Percentiles rank a stretch among this genome's conserved stretches.
phyloP scores from a whole-genome alignment of 2,888 invertebrate genomes.

The Cosmorhoe ocellata region DNA sequence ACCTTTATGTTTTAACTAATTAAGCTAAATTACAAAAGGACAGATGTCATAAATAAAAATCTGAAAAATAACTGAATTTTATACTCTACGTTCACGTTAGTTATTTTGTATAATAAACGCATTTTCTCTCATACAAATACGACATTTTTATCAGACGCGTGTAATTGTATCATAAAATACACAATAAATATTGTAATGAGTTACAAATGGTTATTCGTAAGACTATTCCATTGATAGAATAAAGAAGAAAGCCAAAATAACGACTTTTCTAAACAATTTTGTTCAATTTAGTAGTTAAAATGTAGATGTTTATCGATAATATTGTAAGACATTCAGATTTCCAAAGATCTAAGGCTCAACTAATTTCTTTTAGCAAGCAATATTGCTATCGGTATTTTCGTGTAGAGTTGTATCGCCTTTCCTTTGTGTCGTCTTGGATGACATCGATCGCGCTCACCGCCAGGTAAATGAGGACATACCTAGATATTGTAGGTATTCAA shows the following conservation, averaged over 20 bases:
- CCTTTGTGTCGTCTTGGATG: background rate
- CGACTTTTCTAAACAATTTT: constrained; percentile 80
- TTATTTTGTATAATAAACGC: too few species aligned
- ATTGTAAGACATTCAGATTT: constrained; percentile 73
- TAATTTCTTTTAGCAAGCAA: constrained; percentile 66
- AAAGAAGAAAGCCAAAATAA: constrained; percentile 79
- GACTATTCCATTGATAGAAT: constrained; percentile 79
- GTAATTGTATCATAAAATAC: constrained; percentile 14
- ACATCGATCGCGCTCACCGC: constrained; percentile 11
- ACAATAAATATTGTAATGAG: constrained; percentile 46
- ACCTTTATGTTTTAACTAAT: constrained; percentile 3
- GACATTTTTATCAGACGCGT: constrained; percentile 6
- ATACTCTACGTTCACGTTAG: constrained; percentile 4
- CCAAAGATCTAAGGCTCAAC: constrained; percentile 80
- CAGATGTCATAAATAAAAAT: constrained; percentile 8
- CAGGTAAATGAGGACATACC: constrained; percentile 10
- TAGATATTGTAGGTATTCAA: constrained; percentile 29
- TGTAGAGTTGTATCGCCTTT: constrained; percentile 12
- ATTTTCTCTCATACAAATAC: background rate
- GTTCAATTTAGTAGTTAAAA: constrained; percentile 73
- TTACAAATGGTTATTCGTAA: constrained; percentile 71
- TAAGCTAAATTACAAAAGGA: constrained; percentile 7
- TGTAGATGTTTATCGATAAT: constrained; percentile 78
- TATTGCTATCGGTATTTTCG: constrained; percentile 41
- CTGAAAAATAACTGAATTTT: constrained; percentile 35